Conservation (phyloP, 2,113 vertebrate genomes). For the Grammomys dolichurus region DNA sequence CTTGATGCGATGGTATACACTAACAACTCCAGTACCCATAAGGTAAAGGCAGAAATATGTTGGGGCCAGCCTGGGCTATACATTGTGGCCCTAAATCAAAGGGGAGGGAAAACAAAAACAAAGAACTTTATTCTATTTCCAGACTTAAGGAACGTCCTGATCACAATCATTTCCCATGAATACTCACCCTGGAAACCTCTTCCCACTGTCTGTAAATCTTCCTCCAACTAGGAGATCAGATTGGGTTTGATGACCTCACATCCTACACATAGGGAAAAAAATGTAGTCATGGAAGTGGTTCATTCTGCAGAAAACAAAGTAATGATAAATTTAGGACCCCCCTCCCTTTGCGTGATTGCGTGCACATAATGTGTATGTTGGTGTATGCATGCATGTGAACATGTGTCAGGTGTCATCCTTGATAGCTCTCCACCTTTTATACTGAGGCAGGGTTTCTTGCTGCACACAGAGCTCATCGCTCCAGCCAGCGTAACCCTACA, state of each 20-base stretch:
- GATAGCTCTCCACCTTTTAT: neutral
- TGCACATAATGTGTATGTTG: no score
- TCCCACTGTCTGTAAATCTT: neutral
- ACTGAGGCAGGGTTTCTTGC: neutral
- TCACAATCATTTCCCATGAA: neutral
- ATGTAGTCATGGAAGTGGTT: neutral
- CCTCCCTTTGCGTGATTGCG: neutral
- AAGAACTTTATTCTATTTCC: neutral
- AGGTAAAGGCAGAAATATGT: neutral
- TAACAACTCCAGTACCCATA: neutral
- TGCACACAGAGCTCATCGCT: neutral
- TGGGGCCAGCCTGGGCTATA: neutral
- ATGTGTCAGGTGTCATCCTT: neutral
- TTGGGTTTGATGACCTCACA: neutral
- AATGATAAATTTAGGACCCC: neutral
- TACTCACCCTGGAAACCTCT: neutral
- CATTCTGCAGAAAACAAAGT: neutral
- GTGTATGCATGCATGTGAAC: neutral
- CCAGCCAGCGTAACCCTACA: neutral
- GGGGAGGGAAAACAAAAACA: neutral
- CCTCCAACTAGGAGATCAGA: conserved; percentile 37
- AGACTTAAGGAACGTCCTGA: neutral
- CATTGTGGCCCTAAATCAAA: neutral
- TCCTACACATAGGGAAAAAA: neutral
- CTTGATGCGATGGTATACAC: neutral